Percentiles rank a stretch among this genome's conserved stretches.
phyloP scores from a whole-genome alignment of 1,140 invertebrate genomes.

The Elysia chlorotica region DNA sequence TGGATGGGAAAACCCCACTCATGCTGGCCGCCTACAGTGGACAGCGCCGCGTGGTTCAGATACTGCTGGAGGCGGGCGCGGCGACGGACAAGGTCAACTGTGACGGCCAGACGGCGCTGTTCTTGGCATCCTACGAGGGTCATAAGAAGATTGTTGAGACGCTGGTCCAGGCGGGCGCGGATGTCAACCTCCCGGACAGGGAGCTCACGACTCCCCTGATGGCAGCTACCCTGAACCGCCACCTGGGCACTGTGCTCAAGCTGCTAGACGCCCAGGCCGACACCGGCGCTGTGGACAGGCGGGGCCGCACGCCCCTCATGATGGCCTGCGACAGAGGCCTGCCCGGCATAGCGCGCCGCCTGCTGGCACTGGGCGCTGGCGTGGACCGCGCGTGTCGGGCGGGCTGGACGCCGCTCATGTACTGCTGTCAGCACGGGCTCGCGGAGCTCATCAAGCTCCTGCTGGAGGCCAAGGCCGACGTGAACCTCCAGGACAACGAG shows the following conservation, averaged over 20 bases:
- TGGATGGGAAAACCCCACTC: constrained; percentile 34
- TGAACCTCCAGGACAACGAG: constrained; percentile 3
- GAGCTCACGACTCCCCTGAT: constrained; percentile 11
- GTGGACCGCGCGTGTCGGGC: neutral
- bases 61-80: constrained; percentile 34
- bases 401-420: constrained; percentile 15
- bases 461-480: constrained; percentile 1
- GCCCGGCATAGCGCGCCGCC: neutral
- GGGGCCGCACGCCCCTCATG: constrained; percentile 12
- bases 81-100: constrained; percentile 31
- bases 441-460: constrained; percentile 6
- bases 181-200: neutral
- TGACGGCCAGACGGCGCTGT: constrained; percentile 43
- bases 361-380: neutral
- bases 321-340: constrained; percentile 6
- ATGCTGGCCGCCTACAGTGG: constrained; percentile 34
- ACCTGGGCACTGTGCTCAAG: neutral
- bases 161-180: neutral
- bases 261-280: constrained; percentile 10
- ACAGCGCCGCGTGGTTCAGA: constrained; percentile 24
- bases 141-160: neutral
- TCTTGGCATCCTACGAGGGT: constrained; percentile 28
- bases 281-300: neutral
- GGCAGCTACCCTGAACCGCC: neutral
- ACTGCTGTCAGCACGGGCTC: constrained; percentile 9